Base-by-base conservation (phyloP, 2,113 vertebrate species). In the Garra rufa region DNA sequence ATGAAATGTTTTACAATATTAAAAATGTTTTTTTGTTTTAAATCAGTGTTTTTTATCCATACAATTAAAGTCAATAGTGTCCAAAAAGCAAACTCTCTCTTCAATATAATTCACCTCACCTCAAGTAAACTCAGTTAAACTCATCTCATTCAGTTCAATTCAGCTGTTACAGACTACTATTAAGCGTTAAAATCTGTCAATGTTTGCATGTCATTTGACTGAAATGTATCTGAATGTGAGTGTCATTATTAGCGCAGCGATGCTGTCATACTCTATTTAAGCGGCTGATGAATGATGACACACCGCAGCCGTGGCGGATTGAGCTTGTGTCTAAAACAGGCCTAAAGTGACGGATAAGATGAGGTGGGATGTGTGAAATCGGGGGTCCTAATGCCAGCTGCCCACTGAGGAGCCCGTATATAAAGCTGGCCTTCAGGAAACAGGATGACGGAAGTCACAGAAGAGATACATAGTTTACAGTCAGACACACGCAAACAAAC, bases 341-440 rank as follows among this genome's bases (percentile, higher is more conserved):
- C 77, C 77, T 30, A 19, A 80, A 80, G 43, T 67, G 77, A 80
- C 17, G 24, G 77, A 80, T 48, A 28, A 80, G 77, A 80, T n/a
- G 57, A 80, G 59, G 73, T 80, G 77, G 77, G 59, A 80, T 80
- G 77, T 80, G 77, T 80, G 43, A 80, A 80, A 80, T 21, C 43
- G 67, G 59, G 41, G 77, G 77, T 80, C 77, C 59, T 80, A 80
- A 65, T 65, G 77, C 59, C 77, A 80, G 77, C 77, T 80, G 77
- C 59, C 77, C 59, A 80, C 59, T 21, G 43, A 46, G 8, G 24
- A 65, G 59, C 43, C 59, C 3, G 43, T 48, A 80, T 19, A 80
- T 63, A 67, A 80, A 67, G 15, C 24, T 80, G 43, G 2, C 77
- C 77, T 65, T 48, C 14, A 75, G 15, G 17, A 48, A 63, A 65